Conservation (phyloP, 2,888 invertebrate genomes). For the Heliconius erato region DNA sequence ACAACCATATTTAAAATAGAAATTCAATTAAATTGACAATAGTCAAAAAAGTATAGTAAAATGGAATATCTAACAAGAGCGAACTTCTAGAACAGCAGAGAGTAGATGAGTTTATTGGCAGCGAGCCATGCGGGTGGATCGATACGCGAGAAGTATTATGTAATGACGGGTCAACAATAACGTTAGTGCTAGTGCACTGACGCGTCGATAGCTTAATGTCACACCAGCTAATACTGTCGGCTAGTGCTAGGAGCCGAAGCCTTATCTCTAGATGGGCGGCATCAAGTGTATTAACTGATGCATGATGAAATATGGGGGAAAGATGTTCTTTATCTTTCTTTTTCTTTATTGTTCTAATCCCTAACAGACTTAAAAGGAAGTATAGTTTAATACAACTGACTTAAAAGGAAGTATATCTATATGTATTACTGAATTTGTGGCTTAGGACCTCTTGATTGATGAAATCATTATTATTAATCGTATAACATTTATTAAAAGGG, state of each 20-base stretch:
- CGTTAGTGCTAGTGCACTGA: constrained; percentile 53
- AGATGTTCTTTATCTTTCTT: background rate
- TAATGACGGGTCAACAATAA: constrained; percentile 71
- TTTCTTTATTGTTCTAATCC: background rate
- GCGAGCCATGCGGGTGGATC: constrained; percentile 77
- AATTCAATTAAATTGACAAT: background rate
- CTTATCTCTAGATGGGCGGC: constrained; percentile 16
- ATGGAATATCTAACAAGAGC: constrained; percentile 55
- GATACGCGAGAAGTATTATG: constrained; percentile 75
- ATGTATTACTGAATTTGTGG: too few species aligned
- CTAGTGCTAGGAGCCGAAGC: constrained; percentile 18
- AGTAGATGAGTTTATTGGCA: constrained; percentile 76
- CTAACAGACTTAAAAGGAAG: too few species aligned
- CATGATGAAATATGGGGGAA: background rate
- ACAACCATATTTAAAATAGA: too few species aligned
- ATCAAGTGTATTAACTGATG: background rate
- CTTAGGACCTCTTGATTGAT: background rate
- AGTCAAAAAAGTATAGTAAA: background rate
- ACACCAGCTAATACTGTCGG: constrained; percentile 28
- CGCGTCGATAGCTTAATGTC: constrained; percentile 41
- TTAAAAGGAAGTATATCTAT: too few species aligned
- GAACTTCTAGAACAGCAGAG: constrained; percentile 66
- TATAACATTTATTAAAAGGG: background rate
- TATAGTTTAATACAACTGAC: too few species aligned
- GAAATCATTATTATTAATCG: background rate